Base-by-base conservation (phyloP, 2,888 invertebrate genomes). In the Hedychridium roseum region DNA sequence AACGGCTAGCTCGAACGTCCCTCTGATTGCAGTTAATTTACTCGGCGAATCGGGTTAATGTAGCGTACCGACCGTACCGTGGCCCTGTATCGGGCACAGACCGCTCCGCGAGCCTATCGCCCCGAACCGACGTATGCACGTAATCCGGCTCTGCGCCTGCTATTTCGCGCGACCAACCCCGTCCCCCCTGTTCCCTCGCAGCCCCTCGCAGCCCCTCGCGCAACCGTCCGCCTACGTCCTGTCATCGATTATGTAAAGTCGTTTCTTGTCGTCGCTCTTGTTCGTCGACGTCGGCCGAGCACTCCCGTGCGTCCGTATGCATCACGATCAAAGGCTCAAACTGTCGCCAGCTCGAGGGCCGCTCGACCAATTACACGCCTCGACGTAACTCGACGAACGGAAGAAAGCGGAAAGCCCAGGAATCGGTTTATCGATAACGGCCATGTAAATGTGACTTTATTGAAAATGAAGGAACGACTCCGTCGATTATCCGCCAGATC, bases 11-110 rank as follows among this genome's bases (percentile, higher is more conserved):
- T 60, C 54, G 61, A 62, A 52, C 69, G 68, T 66, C 68, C 67
- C 70, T 68, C 70, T 74, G 76, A 78, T 77, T 76, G 76, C 73
- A 75, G 78, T 74, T 78, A 77, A 78, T 78, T 78, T 78, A 70
- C 71, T 70, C 71, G 64, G 68, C 68, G 73, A 76, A 78, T 76
- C 77, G 76, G 70, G 72, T 78, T 78, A 78, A 78, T 77, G 78
- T 78, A 77, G 68, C 75, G 77, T 73, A 67, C 68, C 64, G 62
- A 64, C 61, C 59, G 60, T 57, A 51, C 61, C 46, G 56, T 54
- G 59, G n/a, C n/a, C n/a, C n/a, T n/a, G n/a, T 17, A 32, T 15
- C 12, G 18, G 12, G 43, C 17, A 14, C 18, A 1, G n/a, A 37
- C 30, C 12, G 37, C 36, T 23, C 2, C 20, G 9, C 26, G 31